Evolutionary conservation across 1,140 invertebrate genomes (phyloP), one percentile per base, ranked within the genome.

Genomic region (Caenorhabditis inopinata): DNA sequence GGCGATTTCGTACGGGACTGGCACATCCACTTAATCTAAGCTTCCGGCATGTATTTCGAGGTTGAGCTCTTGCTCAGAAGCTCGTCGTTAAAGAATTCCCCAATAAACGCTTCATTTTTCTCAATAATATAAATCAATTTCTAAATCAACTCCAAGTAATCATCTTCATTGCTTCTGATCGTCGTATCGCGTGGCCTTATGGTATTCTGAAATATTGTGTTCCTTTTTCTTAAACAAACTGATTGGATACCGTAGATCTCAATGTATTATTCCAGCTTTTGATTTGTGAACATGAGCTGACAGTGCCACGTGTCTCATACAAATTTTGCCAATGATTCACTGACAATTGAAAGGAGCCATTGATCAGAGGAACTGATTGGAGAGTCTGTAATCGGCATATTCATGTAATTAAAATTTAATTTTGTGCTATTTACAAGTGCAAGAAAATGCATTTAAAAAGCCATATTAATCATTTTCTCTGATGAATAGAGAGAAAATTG

Each of bases 111-210:
- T n/a, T n/a, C n/a, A n/a, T n/a, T n/a, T n/a, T n/a, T n/a, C n/a
- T n/a, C n/a, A n/a, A n/a, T n/a, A n/a, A n/a, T n/a, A n/a, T n/a
- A 42, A 42, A 42, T 42, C 14, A 42, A n/a, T n/a, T n/a, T 42
- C 38, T 42, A 68, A 16, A 68, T 42, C 11, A 68, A 25, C 58
- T 68, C 58, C 58, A 68, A 21, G n/a, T 68, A 68, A 32, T 68
- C 58, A 32, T 42, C 21, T 5, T 68, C 58, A 12, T 58, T 29
- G 11, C 35, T 29, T 14, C 51, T 25, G 3, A 23, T 9, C 14
- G n/a, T 14, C n/a, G 29, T 25, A 11, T 51, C 53, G 11, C 58
- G 51, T 32, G 14, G 25, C 4, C 58, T 29, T 9, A 21, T 11
- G 3, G 29, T 68, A 18, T 38, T 42, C 58, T 68, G 58, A 68